Evolutionary conservation across 1,140 invertebrate species (phyloP).

Genomic region (Zaprionus vittiger): DNA sequence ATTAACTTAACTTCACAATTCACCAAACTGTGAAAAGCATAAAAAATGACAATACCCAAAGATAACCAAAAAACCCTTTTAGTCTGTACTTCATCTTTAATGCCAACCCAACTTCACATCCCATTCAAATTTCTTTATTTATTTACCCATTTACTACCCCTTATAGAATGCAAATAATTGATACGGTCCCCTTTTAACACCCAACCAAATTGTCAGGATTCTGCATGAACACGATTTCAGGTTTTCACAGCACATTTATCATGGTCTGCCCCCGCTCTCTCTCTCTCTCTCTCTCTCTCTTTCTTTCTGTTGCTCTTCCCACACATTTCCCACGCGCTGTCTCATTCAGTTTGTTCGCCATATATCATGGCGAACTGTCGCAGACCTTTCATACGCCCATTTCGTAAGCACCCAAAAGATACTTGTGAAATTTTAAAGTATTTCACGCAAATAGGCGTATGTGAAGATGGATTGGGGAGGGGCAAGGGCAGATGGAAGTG

Average conservation of each 20-base stretch:
- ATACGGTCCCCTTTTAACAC: conserved; percentile 6
- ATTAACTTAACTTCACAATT: not conserved
- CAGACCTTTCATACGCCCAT: conserved; percentile 59
- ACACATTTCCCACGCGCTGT: conserved; percentile 1
- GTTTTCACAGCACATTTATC: conserved; percentile 36
- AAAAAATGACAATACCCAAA: not conserved
- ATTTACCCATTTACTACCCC: not conserved
- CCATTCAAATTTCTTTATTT: not conserved
- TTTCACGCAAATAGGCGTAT: conserved; percentile 46
- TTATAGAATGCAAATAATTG: conserved; percentile 12
- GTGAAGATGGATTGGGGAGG: not conserved
- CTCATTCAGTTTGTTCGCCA: conserved; percentile 29
- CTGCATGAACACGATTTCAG: not conserved
- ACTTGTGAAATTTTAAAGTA: conserved; percentile 56
- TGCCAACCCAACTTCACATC: not conserved
- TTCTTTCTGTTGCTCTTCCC: not conserved
- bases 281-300: not conserved
- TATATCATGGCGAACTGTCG: conserved; percentile 35
- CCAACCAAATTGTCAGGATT: conserved; percentile 10
- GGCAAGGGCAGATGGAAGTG: not conserved
- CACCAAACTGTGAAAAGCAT: not conserved
- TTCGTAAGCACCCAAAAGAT: conserved; percentile 62
- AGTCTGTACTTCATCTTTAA: not conserved
- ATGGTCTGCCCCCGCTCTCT: not conserved
- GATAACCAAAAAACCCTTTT: not conserved